Evolutionary conservation across 2,888 invertebrate genomes (phyloP).

Genomic region (Cecidostiba fungosa): DNA sequence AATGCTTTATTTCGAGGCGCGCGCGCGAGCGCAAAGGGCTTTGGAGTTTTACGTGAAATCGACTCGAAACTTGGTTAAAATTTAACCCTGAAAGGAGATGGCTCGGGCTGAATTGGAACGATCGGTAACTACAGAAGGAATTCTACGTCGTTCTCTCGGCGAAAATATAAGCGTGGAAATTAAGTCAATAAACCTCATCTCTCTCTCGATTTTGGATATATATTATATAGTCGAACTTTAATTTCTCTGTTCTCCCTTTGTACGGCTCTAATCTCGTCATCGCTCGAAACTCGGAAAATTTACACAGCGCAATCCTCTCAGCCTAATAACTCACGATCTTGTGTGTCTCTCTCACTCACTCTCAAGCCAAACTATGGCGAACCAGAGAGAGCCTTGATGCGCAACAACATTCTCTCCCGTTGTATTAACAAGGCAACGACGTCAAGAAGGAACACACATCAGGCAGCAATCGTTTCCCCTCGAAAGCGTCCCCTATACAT

Average conservation of each 20-base stretch:
- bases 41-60: slow-evolving; percentile 34
- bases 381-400: neutral
- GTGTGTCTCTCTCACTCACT: neutral
- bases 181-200: neutral
- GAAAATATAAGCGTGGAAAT: too few relatives aligned
- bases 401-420: slow-evolving; percentile 7
- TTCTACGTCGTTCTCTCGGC: too few relatives aligned
- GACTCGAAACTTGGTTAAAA: slow-evolving; percentile 32
- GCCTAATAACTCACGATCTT: neutral
- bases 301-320: neutral
- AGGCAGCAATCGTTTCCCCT: neutral
- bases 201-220: too few relatives aligned
- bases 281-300: too few relatives aligned
- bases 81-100: neutral
- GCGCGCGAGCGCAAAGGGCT: slow-evolving; percentile 45
- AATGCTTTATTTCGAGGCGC: slow-evolving; percentile 68
- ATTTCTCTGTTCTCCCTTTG: neutral
- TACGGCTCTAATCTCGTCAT: too few relatives aligned
- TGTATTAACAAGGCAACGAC: slow-evolving; percentile 17
- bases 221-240: too few relatives aligned
- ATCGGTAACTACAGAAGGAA: neutral
- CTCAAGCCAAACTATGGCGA: neutral
- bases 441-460: neutral
- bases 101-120: neutral
- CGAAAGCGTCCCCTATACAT: neutral